Evolutionary conservation across 2,888 invertebrate species (phyloP).

Genomic region (Synanthedon vespiformis): DNA sequence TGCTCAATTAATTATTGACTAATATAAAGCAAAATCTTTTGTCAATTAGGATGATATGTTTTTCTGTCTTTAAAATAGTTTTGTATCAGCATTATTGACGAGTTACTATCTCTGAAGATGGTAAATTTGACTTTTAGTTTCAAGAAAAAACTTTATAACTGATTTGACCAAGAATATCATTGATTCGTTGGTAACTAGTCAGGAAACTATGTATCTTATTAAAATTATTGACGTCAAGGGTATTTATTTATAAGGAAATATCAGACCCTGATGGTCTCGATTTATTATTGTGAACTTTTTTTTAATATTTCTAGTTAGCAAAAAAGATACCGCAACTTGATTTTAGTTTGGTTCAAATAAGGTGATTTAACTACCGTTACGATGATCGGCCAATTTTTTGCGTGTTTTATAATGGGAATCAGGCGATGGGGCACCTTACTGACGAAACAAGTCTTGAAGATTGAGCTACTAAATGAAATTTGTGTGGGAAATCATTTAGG

Average conservation of each 20-base stretch:
- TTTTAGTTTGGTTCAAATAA: background rate
- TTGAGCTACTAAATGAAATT: too few species aligned
- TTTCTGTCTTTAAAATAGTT: too few species aligned
- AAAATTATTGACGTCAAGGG: background rate
- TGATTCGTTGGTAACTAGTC: background rate
- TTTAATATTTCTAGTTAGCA: background rate
- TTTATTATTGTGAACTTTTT: background rate
- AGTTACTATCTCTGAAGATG: background rate
- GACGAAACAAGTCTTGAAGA: slow-evolving; percentile 8
- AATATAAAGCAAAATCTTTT: too few species aligned
- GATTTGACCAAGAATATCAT: background rate
- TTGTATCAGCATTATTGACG: too few species aligned
- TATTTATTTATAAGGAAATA: background rate
- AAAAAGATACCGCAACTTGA: background rate
- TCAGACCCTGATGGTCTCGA: background rate
- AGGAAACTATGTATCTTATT: background rate
- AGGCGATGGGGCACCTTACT: slow-evolving; percentile 14
- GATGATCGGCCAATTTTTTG: slow-evolving; percentile 12
- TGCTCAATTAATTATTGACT: too few species aligned
- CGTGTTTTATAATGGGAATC: slow-evolving; percentile 9
- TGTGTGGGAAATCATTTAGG: too few species aligned
- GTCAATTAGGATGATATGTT: too few species aligned
- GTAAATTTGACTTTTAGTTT: background rate
- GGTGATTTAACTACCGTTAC: slow-evolving; percentile 14
- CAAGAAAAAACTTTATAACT: background rate